Evolutionary conservation across 2,797 vertebrate genomes (phyloP).

Genomic region (Carapus acus): DNA sequence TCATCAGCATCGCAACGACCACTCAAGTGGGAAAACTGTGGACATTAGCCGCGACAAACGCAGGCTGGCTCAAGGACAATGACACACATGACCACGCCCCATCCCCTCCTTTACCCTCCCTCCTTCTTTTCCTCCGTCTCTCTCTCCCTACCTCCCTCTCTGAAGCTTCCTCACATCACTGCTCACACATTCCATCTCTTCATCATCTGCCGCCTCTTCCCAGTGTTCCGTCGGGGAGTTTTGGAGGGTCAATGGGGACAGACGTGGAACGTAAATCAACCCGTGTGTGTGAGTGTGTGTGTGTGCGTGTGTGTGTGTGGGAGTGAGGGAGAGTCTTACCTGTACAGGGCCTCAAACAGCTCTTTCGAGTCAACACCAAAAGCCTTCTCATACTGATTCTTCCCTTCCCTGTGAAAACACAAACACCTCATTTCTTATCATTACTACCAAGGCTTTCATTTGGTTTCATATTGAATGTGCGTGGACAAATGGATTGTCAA

Average conservation of each 20-base stretch:
- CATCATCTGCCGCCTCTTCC: slow-evolving; percentile 25
- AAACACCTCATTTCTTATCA: slow-evolving; percentile 7
- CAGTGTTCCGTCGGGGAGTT: slow-evolving; percentile 42
- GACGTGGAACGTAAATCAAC: slow-evolving; percentile 42
- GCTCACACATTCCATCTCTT: slow-evolving; percentile 1
- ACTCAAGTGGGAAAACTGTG: slow-evolving; percentile 51
- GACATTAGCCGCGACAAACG: slow-evolving; percentile 45
- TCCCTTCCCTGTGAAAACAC: slow-evolving; percentile 75
- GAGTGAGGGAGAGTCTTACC: no score
- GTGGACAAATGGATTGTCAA: no score
- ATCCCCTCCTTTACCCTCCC: slow-evolving; percentile 5
- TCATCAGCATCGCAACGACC: slow-evolving; percentile 51
- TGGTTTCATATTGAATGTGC: no score
- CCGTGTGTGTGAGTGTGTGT: slow-evolving; percentile 14
- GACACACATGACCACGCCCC: slow-evolving; percentile 19
- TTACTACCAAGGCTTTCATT: no score
- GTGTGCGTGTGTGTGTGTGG: slow-evolving; percentile 18
- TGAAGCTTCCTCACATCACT: slow-evolving; percentile 42
- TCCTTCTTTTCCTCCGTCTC: slow-evolving; percentile 3
- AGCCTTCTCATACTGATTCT: slow-evolving; percentile 80
- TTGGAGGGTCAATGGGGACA: slow-evolving; percentile 29
- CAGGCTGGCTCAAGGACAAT: slow-evolving; percentile 53
- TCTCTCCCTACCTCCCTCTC: slow-evolving; percentile 12
- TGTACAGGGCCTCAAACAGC: slow-evolving; percentile 84
- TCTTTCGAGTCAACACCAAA: slow-evolving; percentile 76